Base-by-base conservation (phyloP, 1,140 invertebrate species). In the Microplitis mediator region DNA sequence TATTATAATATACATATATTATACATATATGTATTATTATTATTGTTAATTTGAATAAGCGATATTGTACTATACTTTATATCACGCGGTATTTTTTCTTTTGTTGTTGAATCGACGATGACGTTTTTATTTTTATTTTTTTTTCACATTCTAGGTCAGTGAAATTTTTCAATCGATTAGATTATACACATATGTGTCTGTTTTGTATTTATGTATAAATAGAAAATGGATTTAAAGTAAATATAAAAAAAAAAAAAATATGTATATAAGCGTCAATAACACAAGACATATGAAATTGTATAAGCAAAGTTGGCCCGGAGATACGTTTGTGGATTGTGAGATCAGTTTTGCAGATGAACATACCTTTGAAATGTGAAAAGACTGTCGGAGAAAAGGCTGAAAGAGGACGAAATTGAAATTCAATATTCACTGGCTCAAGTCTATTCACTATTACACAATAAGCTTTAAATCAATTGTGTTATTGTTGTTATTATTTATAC, bases 331-430 rank as follows among this genome's bases (percentile, higher is more conserved):
- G 35, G 62, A 35, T 64, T 64, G 62, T 50, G 62, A 64, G 62
- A 64, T 64, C 62, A 64, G 62, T 50, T 64, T 13, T 64, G 62
- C 62, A 23, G 62, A 64, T 64, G 62, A 64, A 62, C 60, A 35
- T 62, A 62, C 35, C 34, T 13, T 62, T 31, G 60, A 36, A 35
- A 64, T 35, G 62, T 35, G 51, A 51, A 67, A 67, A 67, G 65
- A 23, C 50, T 16, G 35, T 8, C 16, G 23, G 56, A 58, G 16
- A 58, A 58, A 58, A 58, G 16, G 16, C 39, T 45, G 39, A 64
- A 64, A 64, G 62, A 64, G 62, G 23, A 39, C 62, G 9, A 14
- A 36, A 39, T n/a, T 64, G 35, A 32, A 64, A 64, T 66, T 66
- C 64, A 66, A 66, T 66, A 66, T 66, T 32, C 64, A 66, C 45